Conservation (phyloP, 2,113 vertebrate genomes). For the Heterotilapia buettikoferi region DNA sequence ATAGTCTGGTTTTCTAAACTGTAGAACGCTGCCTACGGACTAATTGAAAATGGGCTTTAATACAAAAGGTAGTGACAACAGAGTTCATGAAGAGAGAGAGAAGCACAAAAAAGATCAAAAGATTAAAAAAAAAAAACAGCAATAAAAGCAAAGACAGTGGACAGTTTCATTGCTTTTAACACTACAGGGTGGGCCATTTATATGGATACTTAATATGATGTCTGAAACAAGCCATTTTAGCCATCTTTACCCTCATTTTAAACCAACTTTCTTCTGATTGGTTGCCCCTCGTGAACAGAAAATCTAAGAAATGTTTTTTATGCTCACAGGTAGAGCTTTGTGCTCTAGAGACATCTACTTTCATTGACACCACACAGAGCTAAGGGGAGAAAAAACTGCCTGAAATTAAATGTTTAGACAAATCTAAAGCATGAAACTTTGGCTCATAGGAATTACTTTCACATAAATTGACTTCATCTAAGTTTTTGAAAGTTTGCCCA, state of each 20-base stretch:
- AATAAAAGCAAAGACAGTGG: not conserved
- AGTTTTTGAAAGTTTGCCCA: not conserved
- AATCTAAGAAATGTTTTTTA: not conserved
- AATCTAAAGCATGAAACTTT: not conserved
- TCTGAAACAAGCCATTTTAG: not conserved
- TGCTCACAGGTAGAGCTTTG: not conserved
- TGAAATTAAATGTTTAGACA: not conserved
- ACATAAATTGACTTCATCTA: accelerated
- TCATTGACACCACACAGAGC: not conserved
- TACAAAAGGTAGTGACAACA: not conserved
- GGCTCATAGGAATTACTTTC: not conserved
- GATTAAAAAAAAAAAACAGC: not conserved
- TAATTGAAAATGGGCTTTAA: not conserved
- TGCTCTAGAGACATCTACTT: not conserved
- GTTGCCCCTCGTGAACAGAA: not conserved
- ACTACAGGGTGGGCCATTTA: too few species aligned
- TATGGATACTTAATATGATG: not conserved
- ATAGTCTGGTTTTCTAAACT: not conserved
- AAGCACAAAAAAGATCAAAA: not conserved
- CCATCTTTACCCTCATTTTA: not conserved
- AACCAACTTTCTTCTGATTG: not conserved
- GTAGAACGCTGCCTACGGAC: accelerated
- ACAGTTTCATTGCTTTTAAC: not conserved
- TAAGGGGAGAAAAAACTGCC: not conserved
- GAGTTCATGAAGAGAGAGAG: not conserved